Conservation (phyloP, 2,888 invertebrate species). For the Palloptera scutellata region DNA sequence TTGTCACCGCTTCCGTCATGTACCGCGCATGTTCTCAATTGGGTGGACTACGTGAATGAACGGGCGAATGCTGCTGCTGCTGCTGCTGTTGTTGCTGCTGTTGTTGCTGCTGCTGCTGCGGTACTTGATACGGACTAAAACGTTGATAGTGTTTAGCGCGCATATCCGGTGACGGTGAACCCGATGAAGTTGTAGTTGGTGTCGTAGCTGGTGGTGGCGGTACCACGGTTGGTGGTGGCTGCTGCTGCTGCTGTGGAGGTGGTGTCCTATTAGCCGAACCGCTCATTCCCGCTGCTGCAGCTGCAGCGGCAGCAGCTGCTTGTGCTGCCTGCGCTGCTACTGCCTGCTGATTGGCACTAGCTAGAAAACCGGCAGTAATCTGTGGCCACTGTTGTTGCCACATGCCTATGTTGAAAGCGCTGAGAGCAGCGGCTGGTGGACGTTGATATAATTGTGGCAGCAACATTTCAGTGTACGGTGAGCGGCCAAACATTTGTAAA, state of each 20-base stretch:
- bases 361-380: conserved; percentile 63
- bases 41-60: conserved; percentile 38
- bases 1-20: too few relatives aligned
- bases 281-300: conserved; percentile 35
- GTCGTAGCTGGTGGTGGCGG: conserved; percentile 48
- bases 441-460: conserved; percentile 65
- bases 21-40: conserved; percentile 21
- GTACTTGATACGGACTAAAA: conserved; percentile 58
- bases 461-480: conserved; percentile 64
- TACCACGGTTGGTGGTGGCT: conserved; percentile 22
- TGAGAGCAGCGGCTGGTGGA: conserved; percentile 53
- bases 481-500: conserved; percentile 64
- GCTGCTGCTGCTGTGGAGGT: conserved; percentile 40
- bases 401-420: conserved; percentile 63
- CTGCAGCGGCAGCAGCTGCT: conserved; percentile 48
- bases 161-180: conserved; percentile 63
- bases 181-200: conserved; percentile 60
- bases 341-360: conserved; percentile 61
- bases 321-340: conserved; percentile 56
- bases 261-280: conserved; percentile 50
- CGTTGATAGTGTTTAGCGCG: conserved; percentile 60
- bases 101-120: conserved; percentile 48
- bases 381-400: conserved; percentile 66
- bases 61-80: conserved; percentile 34
- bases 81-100: conserved; percentile 48